phyloP scores from a whole-genome alignment of 2,797 vertebrate species.

The Danio jaintianensis region DNA sequence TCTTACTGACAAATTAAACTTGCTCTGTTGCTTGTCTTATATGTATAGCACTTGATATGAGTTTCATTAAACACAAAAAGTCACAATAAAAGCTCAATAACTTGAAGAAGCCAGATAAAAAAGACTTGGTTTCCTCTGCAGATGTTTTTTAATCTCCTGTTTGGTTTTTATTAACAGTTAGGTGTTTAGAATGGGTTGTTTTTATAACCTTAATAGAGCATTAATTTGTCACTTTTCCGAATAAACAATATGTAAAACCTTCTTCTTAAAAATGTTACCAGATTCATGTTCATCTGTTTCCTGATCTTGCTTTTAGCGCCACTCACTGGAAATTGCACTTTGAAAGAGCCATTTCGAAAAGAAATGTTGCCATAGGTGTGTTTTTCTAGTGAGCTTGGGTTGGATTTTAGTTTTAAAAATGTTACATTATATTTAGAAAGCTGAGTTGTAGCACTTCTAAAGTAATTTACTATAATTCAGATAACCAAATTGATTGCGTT shows the following conservation, averaged over 20 bases:
- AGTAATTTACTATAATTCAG: slow-evolving; percentile 60
- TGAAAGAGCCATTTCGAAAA: not conserved
- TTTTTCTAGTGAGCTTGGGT: not conserved
- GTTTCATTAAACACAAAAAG: no score
- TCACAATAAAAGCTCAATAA: no score
- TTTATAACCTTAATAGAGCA: not conserved
- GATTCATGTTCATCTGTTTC: not conserved
- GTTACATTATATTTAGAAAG: slow-evolving; percentile 21
- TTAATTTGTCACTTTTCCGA: not conserved
- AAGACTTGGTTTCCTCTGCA: no score
- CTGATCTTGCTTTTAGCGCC: not conserved
- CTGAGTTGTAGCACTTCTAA: slow-evolving; percentile 24
- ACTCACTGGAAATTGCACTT: not conserved
- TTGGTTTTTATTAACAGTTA: no score
- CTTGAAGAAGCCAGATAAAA: no score
- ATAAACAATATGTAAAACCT: not conserved
- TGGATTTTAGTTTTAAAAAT: slow-evolving; percentile 35
- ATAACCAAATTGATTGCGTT: slow-evolving; percentile 58
- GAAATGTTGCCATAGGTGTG: not conserved
- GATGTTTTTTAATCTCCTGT: no score
- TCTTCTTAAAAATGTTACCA: not conserved
- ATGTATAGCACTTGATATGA: no score
- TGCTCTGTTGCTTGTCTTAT: no score
- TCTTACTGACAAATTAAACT: no score
- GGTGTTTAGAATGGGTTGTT: not conserved